A percentile compares a stretch with the other conserved stretches of the same genome.
These are phyloP conservation scores for Geotrupes spiniger DNA, from an alignment of 2,888 invertebrate genomes.

Conservation along the genomic window DNA sequence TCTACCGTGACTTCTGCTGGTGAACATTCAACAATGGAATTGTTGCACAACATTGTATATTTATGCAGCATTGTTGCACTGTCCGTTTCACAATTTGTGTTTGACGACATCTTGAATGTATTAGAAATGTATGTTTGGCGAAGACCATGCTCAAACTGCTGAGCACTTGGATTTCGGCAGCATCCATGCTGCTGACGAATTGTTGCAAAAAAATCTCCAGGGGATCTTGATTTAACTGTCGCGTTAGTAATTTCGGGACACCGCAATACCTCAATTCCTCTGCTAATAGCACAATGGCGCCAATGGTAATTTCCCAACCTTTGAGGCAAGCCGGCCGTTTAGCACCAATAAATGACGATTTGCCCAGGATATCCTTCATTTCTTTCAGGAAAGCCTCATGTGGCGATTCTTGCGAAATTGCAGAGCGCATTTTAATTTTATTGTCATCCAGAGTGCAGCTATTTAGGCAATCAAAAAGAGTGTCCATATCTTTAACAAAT, in stretches of 20 bases:
- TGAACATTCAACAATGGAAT: too few species aligned
- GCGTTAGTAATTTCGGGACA: background rate
- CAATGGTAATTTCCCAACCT: background rate
- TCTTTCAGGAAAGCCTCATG: too few species aligned
- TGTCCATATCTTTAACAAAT: conserved; percentile 13
- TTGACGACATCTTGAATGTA: background rate
- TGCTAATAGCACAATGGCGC: background rate
- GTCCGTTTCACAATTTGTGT: too few species aligned
- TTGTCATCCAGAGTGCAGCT: background rate
- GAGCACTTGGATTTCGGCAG: background rate
- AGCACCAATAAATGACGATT: too few species aligned
- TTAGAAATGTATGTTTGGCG: background rate
- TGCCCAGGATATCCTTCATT: too few species aligned
- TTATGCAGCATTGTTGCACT: too few species aligned
- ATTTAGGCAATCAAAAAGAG: conserved; percentile 7
- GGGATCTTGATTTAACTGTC: conserved; percentile 1
- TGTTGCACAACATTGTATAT: too few species aligned
- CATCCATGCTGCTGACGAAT: conserved; percentile 1
- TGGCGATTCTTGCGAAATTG: background rate
- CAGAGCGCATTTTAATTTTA: background rate
- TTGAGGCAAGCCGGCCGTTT: background rate
- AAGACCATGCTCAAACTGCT: background rate
- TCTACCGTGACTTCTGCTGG: too few species aligned
- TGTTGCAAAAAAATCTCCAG: background rate
- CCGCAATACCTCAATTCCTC: background rate